Evolutionary conservation across 2,113 vertebrate genomes (phyloP).

Genomic region (Reinhardtius hippoglossoides): DNA sequence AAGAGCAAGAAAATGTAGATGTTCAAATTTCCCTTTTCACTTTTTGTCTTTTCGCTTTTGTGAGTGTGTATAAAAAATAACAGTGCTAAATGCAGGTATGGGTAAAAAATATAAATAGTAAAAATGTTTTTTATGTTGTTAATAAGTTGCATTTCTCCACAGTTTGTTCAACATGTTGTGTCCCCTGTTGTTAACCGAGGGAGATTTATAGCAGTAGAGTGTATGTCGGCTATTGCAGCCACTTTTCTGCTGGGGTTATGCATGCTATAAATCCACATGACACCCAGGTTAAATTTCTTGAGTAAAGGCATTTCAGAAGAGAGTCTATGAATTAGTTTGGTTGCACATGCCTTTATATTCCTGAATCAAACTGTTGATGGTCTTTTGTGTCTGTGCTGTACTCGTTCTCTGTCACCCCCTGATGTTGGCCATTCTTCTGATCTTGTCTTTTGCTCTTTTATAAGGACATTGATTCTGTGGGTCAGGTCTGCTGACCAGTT

Average conservation of each 20-base stretch:
- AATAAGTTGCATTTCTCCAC: not conserved
- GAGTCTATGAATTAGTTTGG: not conserved
- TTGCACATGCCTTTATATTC: not conserved
- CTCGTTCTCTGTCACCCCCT: constrained; percentile 40
- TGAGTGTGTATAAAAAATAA: not conserved
- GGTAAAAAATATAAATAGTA: not conserved
- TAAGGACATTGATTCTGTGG: constrained; percentile 79
- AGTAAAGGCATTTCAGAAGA: not conserved
- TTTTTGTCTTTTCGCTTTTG: too few relatives aligned
- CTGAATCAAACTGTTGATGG: not conserved
- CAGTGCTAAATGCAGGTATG: not conserved
- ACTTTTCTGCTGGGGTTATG: not conserved
- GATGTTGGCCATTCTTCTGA: constrained; percentile 72
- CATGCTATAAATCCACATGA: constrained; percentile 18
- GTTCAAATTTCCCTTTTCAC: too few relatives aligned
- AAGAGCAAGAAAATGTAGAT: too few relatives aligned
- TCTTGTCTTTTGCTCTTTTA: constrained; percentile 79
- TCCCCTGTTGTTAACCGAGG: not conserved
- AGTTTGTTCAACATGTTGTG: not conserved
- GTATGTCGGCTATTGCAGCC: not conserved
- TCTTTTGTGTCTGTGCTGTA: constrained; percentile 16
- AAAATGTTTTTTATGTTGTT: not conserved
- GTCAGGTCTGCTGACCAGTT: constrained; percentile 69
- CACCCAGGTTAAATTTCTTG: not conserved
- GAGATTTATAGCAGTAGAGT: constrained; percentile 13